Conservation (phyloP, 2,113 vertebrate species). For the Arothron firmamentum region DNA sequence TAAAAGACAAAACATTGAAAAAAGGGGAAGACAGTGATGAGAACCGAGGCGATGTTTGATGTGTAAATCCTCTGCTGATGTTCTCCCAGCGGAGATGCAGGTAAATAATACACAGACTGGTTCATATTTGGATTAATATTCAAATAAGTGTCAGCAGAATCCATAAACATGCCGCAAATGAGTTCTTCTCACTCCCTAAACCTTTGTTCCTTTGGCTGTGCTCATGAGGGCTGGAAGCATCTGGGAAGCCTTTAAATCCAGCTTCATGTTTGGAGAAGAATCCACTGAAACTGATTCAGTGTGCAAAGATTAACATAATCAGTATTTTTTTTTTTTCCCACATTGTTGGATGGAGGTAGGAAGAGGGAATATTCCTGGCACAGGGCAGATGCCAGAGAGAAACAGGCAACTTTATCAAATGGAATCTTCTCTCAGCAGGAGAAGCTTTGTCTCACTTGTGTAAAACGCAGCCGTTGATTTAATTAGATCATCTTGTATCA, state of each 20-base stretch:
- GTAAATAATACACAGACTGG: conserved; percentile 64
- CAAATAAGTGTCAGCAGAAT: conserved; percentile 45
- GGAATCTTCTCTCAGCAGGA: conserved; percentile 45
- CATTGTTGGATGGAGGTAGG: neutral
- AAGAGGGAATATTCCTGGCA: neutral
- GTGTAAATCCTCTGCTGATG: conserved; percentile 65
- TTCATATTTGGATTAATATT: conserved; percentile 54
- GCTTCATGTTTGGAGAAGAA: neutral
- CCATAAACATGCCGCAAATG: conserved; percentile 32
- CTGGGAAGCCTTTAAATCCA: conserved; percentile 20
- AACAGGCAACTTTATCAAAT: conserved; percentile 25
- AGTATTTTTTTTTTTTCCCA: neutral
- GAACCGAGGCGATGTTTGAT: conserved; percentile 60
- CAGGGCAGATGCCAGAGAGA: conserved; percentile 5
- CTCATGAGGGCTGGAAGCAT: conserved; percentile 25
- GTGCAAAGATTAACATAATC: neutral
- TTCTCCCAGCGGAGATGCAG: conserved; percentile 58
- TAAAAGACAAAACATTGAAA: conserved; percentile 10
- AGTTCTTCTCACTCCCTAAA: conserved; percentile 8
- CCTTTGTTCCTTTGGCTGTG: conserved; percentile 39
- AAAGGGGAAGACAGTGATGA: conserved; percentile 12
- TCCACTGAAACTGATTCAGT: neutral
- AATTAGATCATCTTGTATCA: conserved; percentile 60
- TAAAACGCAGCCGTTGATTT: conserved; percentile 64
- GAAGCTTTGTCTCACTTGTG: conserved; percentile 56